Evolutionary conservation across 1,140 invertebrate species (phyloP), one percentile per base, ranked within the genome.

Genomic region (Phymastichus coffea): DNA sequence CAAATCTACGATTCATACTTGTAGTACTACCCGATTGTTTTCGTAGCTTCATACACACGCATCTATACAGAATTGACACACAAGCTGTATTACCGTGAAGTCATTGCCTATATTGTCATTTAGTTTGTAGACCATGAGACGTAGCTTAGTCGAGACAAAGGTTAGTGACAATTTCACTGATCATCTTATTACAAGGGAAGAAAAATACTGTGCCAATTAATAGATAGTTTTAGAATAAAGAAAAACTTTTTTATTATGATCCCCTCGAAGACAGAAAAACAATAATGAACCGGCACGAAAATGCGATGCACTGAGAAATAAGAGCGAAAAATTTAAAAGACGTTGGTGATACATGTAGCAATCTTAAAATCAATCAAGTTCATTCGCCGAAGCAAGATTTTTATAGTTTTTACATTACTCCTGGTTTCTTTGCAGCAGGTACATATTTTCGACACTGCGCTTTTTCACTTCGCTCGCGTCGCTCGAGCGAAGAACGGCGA

Each of bases 151-250:
- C 22, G 47, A 22, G 20, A 28, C 19, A 25, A 23, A 44, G 15
- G 33, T 37, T 46, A 44, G 30, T 59, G 49, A 35, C 8, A 12
- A 38, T 15, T 44, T 43, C 33, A 52, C 28, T 15, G 22, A 55
- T 40, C 17, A 41, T 41, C 9, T 47, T 7, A 33, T 33, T 33
- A 33, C 28, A 12, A 33, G 28, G 28, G 12, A 33, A 33, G 12
- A 41, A 54, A 61, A 54, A 48, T 61, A 61, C 38, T 61, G 58
- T 61, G 58, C 58, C 58, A 61, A 61, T 41, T 61, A 61, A 15
- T 61, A 41, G 35, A 48, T 55, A 61, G 44, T 38, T 40, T 55
- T 20, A 40, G 46, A 48, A 26, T 41, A 40, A 55, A 33, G 12
- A 17, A 43, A 17, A 61, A 38, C 57, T 61, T 61, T 61, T 54